A percentile compares a stretch with the other conserved stretches of the same genome.
Conservation (phyloP, 2,113 vertebrate genomes). For the Mixornis gularis region DNA sequence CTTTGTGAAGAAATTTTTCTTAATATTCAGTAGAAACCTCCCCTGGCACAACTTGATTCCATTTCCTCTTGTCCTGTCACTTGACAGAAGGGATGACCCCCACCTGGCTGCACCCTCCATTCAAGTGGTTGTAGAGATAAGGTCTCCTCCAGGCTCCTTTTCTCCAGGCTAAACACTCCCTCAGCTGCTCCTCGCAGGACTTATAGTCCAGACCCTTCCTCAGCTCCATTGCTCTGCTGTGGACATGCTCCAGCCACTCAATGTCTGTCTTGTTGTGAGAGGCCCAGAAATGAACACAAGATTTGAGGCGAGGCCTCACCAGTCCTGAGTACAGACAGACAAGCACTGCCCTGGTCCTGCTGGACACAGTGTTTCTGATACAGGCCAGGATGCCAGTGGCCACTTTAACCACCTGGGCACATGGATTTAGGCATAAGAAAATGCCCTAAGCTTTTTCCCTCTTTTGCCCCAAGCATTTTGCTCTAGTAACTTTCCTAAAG, state of each 20-base stretch:
- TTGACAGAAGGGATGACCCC: not conserved
- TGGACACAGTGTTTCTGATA: not conserved
- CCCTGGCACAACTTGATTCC: not conserved
- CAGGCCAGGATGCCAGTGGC: not conserved
- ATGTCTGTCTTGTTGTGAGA: fast-evolving
- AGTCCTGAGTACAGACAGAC: fast-evolving
- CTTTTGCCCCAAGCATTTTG: not conserved
- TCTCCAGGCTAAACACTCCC: not conserved
- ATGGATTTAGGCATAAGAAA: not conserved
- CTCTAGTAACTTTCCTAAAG: not conserved
- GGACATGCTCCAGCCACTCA: fast-evolving
- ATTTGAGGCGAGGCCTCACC: fast-evolving
- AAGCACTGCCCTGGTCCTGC: not conserved
- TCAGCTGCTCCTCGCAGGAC: fast-evolving
- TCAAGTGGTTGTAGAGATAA: not conserved
- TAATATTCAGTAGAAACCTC: not conserved
- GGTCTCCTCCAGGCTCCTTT: not conserved
- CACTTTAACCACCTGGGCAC: not conserved
- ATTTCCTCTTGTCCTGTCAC: not conserved
- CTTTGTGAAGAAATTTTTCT: not conserved
- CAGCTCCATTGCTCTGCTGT: fast-evolving
- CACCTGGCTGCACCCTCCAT: not conserved
- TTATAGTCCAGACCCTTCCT: not conserved
- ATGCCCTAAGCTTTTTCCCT: not conserved
- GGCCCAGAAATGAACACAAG: not conserved